Evolutionary conservation across 2,113 vertebrate species (phyloP).

Genomic region (Sceloporus undulatus): DNA sequence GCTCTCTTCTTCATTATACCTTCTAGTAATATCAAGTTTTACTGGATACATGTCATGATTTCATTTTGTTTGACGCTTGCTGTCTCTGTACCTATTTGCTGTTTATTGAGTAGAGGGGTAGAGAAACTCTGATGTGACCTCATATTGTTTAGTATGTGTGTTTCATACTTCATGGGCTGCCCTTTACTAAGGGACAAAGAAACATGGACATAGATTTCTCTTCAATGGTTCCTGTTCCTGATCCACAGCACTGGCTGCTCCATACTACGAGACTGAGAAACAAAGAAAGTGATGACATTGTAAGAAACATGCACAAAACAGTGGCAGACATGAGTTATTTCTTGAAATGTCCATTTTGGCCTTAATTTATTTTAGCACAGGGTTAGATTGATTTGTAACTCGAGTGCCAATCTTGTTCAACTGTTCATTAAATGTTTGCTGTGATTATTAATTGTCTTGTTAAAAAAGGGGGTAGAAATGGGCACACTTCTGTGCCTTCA

Average conservation of each 20-base stretch:
- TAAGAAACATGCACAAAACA: background rate
- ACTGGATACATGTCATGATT: background rate
- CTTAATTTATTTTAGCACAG: slow-evolving; percentile 28
- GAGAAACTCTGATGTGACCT: background rate
- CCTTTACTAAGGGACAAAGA: background rate
- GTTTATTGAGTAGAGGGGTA: background rate
- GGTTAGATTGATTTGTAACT: slow-evolving; percentile 29
- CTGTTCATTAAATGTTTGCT: slow-evolving; percentile 55
- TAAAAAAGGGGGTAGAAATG: slow-evolving; percentile 50
- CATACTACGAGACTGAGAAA: background rate
- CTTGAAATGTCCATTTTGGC: background rate
- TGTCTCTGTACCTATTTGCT: background rate
- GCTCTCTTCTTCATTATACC: background rate
- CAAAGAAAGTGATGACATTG: background rate
- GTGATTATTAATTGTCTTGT: slow-evolving; percentile 67
- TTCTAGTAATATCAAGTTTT: background rate
- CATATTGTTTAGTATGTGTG: too few species aligned
- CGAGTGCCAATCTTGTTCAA: slow-evolving; percentile 34
- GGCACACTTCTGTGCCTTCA: slow-evolving; percentile 63
- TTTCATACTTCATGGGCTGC: background rate
- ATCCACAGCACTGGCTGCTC: background rate
- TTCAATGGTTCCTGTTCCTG: too few species aligned
- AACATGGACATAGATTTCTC: background rate
- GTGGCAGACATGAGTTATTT: background rate
- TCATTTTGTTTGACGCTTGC: background rate